phyloP scores from a whole-genome alignment of 92 coral and sea anemone genomes.

The Blastomussa wellsi region DNA sequence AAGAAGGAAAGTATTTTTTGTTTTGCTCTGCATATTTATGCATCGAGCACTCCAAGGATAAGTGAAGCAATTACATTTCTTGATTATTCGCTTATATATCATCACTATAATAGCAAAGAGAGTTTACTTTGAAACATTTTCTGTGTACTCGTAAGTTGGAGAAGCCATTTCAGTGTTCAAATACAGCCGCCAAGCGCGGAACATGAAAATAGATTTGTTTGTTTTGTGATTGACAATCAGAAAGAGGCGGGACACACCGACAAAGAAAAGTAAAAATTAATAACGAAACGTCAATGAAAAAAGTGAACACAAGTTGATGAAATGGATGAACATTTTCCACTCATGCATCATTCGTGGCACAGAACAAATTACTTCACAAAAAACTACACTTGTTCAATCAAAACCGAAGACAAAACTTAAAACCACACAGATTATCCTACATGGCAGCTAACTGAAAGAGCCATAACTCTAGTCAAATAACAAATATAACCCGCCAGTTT shows the following conservation, averaged over 20 bases:
- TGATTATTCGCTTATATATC: no score
- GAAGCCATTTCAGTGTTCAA: constrained; percentile 6
- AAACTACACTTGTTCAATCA: not conserved
- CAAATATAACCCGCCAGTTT: constrained; percentile 5
- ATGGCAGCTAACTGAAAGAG: not conserved
- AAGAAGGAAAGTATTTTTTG: no score
- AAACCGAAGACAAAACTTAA: not conserved
- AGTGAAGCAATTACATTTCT: no score
- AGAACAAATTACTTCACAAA: not conserved
- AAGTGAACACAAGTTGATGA: not conserved
- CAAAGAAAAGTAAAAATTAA: not conserved
- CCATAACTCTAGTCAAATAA: constrained; percentile 9
- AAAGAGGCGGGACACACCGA: not conserved
- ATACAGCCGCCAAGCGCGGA: not conserved
- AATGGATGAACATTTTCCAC: not conserved
- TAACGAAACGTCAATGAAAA: constrained; percentile 11
- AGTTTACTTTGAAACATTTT: not conserved
- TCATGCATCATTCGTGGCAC: not conserved
- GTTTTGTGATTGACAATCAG: not conserved
- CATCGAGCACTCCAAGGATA: no score
- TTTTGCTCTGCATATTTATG: no score
- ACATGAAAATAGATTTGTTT: not conserved
- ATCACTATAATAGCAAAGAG: not conserved
- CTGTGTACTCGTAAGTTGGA: not conserved
- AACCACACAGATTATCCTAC: not conserved